phyloP scores from a whole-genome alignment of 2,888 invertebrate species.

The Idaea dimidiata region DNA sequence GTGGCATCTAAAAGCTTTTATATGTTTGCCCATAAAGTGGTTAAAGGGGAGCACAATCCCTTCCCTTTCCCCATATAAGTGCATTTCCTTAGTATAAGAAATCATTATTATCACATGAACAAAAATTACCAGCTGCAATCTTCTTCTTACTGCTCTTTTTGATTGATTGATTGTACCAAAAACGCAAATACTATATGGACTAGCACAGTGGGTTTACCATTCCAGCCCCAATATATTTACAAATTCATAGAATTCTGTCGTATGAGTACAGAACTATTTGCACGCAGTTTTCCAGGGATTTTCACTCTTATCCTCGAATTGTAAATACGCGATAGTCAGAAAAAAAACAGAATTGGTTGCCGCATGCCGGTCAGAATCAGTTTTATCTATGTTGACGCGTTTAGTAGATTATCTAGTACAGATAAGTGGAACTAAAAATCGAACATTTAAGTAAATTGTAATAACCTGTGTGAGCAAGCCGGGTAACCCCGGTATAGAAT shows the following conservation, averaged over 20 bases:
- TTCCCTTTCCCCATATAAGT: not conserved
- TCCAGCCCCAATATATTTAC: not conserved
- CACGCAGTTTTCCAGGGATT: not conserved
- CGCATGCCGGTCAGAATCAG: not conserved
- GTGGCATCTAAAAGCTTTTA: constrained; percentile 1
- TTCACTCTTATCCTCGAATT: not conserved
- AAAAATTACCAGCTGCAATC: not conserved
- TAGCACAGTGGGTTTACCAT: too few species aligned
- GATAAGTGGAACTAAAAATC: not conserved
- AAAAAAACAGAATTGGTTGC: not conserved
- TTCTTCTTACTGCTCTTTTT: not conserved
- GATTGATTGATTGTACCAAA: too few species aligned
- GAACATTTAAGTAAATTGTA: not conserved
- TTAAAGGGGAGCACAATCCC: not conserved
- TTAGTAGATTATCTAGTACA: not conserved
- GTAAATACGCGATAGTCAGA: not conserved
- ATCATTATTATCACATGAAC: not conserved
- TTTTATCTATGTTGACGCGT: not conserved
- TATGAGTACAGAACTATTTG: not conserved
- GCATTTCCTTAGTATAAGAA: not conserved
- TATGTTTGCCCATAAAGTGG: not conserved
- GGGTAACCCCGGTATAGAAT: too few species aligned
- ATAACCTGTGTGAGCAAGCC: not conserved
- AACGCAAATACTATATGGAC: too few species aligned
- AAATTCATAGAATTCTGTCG: not conserved